Conservation (phyloP, 2,797 vertebrate species). For the Melanogrammus aeglefinus region DNA sequence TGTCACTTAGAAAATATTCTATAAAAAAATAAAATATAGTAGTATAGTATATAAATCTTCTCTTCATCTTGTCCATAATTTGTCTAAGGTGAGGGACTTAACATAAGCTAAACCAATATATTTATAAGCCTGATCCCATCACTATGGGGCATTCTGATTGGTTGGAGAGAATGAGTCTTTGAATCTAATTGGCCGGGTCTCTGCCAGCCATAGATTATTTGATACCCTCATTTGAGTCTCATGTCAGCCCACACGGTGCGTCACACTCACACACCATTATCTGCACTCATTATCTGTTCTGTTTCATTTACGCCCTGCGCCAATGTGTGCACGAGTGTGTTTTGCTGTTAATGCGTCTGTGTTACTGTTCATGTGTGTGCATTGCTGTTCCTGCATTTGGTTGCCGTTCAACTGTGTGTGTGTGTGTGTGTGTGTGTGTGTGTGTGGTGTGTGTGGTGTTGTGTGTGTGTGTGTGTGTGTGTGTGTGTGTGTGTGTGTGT, state of each 20-base stretch:
- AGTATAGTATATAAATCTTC: background rate
- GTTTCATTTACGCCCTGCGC: slow-evolving; percentile 7
- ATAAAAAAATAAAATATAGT: background rate
- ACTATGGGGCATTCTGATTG: slow-evolving; percentile 58
- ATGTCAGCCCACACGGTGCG: slow-evolving; percentile 49
- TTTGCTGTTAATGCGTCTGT: background rate
- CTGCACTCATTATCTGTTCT: slow-evolving; percentile 32
- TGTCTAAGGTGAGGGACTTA: slow-evolving; percentile 51
- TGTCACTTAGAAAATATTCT: background rate
- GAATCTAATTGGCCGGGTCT: background rate
- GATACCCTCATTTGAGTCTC: slow-evolving; percentile 64
- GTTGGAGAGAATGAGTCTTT: slow-evolving; percentile 59
- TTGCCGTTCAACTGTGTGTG: background rate
- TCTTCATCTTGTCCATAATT: background rate
- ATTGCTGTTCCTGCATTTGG: background rate
- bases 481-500: slow-evolving; percentile 10
- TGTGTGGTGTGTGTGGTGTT: background rate
- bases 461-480: slow-evolving; percentile 22
- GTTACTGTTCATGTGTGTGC: background rate
- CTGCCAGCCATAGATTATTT: slow-evolving; percentile 56
- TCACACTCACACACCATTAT: slow-evolving; percentile 42
- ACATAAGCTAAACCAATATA: slow-evolving; percentile 60
- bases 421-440: slow-evolving; percentile 30
- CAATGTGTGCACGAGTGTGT: slow-evolving; percentile 17
- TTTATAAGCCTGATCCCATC: slow-evolving; percentile 56